Percentiles rank a stretch among this genome's conserved stretches.
phyloP scores from a whole-genome alignment of 2,113 vertebrate genomes.

The Falco punctatus region DNA sequence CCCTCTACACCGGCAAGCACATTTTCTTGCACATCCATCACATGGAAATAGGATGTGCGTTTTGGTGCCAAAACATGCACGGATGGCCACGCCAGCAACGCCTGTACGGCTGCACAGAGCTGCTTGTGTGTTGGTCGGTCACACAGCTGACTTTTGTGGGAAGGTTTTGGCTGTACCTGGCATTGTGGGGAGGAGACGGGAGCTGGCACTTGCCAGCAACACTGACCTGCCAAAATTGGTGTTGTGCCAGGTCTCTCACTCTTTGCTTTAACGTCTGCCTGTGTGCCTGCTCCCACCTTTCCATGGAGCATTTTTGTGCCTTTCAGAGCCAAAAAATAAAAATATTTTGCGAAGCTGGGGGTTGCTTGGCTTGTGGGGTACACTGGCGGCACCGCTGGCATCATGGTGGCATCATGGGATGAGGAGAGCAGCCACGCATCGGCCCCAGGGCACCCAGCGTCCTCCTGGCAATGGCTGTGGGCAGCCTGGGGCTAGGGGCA shows the following conservation, averaged over 20 bases:
- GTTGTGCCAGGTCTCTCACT: background rate
- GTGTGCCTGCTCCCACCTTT: fast-evolving
- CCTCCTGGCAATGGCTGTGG: background rate
- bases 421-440: fast-evolving
- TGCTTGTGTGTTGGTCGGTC: background rate
- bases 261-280: background rate
- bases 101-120: constrained; percentile 29
- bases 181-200: background rate
- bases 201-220: background rate
- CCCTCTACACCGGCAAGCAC: background rate
- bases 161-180: background rate
- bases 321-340: background rate
- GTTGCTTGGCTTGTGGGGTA: background rate
- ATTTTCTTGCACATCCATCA: constrained; percentile 10
- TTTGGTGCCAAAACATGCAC: constrained; percentile 42
- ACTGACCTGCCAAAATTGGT: background rate
- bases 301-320: background rate
- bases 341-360: background rate
- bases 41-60: background rate
- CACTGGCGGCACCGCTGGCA: background rate
- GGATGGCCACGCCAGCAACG: background rate
- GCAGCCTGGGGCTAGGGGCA: background rate
- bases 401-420: fast-evolving
- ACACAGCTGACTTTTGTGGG: background rate
- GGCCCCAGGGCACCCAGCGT: fast-evolving